These are phyloP conservation scores for Hylia prasina DNA, from an alignment of 2,113 vertebrate species.

Conservation along the genomic window DNA sequence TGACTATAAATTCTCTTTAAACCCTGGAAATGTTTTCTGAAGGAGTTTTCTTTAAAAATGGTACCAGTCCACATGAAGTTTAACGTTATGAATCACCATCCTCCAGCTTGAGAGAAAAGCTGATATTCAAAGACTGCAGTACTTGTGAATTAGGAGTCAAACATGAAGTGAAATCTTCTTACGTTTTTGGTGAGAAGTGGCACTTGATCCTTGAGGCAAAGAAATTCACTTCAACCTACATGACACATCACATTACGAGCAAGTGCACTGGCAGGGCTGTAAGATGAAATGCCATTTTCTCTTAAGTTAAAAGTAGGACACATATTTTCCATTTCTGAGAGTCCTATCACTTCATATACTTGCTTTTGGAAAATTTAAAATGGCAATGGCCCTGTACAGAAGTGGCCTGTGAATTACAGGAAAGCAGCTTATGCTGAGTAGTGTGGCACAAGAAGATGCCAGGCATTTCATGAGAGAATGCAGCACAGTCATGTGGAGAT, in stretches of 20 bases:
- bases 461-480: not conserved
- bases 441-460: not conserved
- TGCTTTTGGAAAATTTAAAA: constrained; percentile 36
- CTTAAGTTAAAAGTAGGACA: constrained; percentile 32
- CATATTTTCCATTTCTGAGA: not conserved
- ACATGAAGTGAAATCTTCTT: constrained; percentile 39
- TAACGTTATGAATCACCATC: not conserved
- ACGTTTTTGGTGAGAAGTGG: not conserved
- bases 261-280: constrained; percentile 7
- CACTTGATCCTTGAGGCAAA: constrained; percentile 36
- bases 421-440: constrained; percentile 24
- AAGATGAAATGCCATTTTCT: constrained; percentile 31
- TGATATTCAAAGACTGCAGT: not conserved
- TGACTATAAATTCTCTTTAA: not conserved
- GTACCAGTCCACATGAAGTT: not conserved
- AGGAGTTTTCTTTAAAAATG: not conserved
- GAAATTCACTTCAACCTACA: constrained; percentile 20
- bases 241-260: constrained; percentile 13
- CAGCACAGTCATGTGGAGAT: not conserved
- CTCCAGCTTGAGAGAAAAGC: not conserved
- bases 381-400: not conserved
- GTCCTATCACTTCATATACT: constrained; percentile 3
- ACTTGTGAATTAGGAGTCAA: constrained; percentile 24
- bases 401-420: not conserved
- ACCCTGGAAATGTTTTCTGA: not conserved